These are phyloP conservation scores for Thecophora atra DNA, from an alignment of 2,888 invertebrate species.

Conservation along the genomic window DNA sequence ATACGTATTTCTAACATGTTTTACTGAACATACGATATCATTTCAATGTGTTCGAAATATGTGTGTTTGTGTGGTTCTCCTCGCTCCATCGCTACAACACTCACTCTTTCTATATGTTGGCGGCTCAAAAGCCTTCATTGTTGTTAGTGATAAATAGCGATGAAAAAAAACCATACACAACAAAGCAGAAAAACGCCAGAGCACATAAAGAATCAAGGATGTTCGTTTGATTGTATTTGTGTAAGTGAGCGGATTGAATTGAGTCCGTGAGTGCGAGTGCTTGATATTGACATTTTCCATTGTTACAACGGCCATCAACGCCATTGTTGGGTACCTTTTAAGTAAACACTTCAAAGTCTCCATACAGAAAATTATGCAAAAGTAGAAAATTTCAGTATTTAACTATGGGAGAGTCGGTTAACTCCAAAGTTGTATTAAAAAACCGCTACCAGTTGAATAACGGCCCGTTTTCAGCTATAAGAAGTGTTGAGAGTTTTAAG, in stretches of 20 bases:
- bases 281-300: conserved; percentile 15
- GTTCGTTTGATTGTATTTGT: conserved; percentile 19
- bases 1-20: neutral
- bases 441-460: no score
- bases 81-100: neutral
- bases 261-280: neutral
- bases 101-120: neutral
- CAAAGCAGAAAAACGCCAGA: neutral
- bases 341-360: neutral
- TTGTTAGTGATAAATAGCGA: conserved; percentile 19
- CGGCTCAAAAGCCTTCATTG: conserved; percentile 23
- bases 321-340: neutral
- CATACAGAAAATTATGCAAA: conserved; percentile 3
- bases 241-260: neutral
- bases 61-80: conserved; percentile 2
- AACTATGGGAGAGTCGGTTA: no score
- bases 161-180: neutral
- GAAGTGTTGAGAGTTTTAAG: no score
- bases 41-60: neutral
- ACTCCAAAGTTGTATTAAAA: no score
- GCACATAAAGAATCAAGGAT: conserved; percentile 18
- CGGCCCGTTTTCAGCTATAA: no score
- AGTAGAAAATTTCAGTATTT: no score
- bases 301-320: neutral
- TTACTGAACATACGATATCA: conserved; percentile 9